phyloP scores from a whole-genome alignment of 2,113 vertebrate species.

The Oryctolagus cuniculus region DNA sequence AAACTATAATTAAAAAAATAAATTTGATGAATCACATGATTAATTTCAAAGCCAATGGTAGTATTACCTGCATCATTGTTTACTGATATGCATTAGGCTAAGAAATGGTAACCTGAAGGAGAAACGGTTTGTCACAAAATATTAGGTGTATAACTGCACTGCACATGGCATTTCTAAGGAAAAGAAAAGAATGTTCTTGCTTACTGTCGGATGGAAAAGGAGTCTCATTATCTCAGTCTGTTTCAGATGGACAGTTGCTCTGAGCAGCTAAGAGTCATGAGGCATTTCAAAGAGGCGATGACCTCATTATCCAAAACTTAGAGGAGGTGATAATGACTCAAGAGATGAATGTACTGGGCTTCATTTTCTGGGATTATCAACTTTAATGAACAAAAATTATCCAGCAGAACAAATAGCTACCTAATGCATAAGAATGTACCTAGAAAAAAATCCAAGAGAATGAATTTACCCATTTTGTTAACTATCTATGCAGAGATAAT shows the following conservation, averaged over 20 bases:
- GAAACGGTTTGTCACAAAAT: slow-evolving; percentile 81
- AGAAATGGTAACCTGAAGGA: slow-evolving; percentile 79
- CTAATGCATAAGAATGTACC: background rate
- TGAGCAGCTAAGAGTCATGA: slow-evolving; percentile 54
- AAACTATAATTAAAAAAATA: slow-evolving; percentile 86
- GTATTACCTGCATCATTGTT: slow-evolving; percentile 81
- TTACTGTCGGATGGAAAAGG: background rate
- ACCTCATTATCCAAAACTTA: slow-evolving; percentile 73
- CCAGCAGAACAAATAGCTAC: slow-evolving; percentile 35
- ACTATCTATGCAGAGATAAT: background rate
- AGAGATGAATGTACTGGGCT: background rate
- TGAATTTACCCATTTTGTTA: background rate
- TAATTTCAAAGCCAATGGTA: slow-evolving; percentile 80
- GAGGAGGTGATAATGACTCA: slow-evolving; percentile 59
- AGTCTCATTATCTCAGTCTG: slow-evolving; percentile 53
- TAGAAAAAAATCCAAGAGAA: background rate
- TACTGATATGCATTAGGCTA: slow-evolving; percentile 81
- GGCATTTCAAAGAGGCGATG: slow-evolving; percentile 63
- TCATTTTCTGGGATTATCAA: slow-evolving; percentile 70
- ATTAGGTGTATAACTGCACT: slow-evolving; percentile 74
- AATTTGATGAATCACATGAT: slow-evolving; percentile 80
- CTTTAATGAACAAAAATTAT: slow-evolving; percentile 76
- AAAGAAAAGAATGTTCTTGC: slow-evolving; percentile 3
- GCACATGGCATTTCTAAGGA: slow-evolving; percentile 70
- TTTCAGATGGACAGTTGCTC: slow-evolving; percentile 40